A percentile compares a stretch with the other conserved stretches of the same genome.
Conservation (phyloP, 2,797 vertebrate genomes). For the Enteromius afrohamiltoni region DNA sequence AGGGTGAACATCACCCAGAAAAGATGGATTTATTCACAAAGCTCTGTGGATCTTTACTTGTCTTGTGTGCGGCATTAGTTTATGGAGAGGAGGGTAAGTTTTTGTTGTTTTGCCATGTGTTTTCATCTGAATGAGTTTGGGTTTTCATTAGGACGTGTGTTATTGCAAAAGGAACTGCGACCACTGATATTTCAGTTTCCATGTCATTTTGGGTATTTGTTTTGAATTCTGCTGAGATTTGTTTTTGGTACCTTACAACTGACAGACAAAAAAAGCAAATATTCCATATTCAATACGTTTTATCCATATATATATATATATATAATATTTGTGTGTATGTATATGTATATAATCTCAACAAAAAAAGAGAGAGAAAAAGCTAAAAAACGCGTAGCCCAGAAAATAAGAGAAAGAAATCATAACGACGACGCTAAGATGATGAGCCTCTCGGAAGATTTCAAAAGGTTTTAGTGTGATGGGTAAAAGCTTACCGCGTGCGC, state of each 20-base stretch:
- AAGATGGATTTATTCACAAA: slow-evolving; percentile 80
- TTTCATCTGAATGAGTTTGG: neutral
- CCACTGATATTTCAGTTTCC: neutral
- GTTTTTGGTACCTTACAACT: neutral
- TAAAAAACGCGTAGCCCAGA: neutral
- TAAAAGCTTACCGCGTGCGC: slow-evolving; percentile 14
- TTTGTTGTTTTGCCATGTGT: neutral
- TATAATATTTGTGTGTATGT: too few relatives aligned
- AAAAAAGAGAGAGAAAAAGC: neutral
- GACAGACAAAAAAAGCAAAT: neutral
- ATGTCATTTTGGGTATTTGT: neutral
- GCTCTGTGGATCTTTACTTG: slow-evolving; percentile 78
- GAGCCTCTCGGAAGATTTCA: neutral
- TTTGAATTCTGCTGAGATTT: neutral
- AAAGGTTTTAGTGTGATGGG: slow-evolving; percentile 2
- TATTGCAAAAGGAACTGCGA: neutral
- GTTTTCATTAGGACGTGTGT: neutral
- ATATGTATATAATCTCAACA: neutral
- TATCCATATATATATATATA: neutral
- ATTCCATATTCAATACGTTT: neutral
- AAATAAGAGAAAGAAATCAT: neutral
- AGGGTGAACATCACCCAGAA: slow-evolving; percentile 60
- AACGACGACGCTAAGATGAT: neutral
- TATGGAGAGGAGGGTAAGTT: slow-evolving; percentile 81
- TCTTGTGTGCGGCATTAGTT: slow-evolving; percentile 72